Evolutionary conservation across 2,888 invertebrate genomes (phyloP).

Genomic region (Lordiphosa andalusiaca): DNA sequence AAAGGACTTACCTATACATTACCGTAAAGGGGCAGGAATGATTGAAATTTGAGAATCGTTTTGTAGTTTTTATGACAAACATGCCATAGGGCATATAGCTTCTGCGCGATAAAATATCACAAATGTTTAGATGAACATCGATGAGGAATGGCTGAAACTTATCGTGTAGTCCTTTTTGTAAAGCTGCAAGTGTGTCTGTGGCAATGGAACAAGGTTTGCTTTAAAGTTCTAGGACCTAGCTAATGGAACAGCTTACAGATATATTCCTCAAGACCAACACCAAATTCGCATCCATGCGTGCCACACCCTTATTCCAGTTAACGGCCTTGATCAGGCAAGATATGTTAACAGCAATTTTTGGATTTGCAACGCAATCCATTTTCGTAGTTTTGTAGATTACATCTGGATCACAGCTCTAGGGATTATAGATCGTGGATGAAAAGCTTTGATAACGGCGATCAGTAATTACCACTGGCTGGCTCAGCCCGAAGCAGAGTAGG

Average conservation of each 20-base stretch:
- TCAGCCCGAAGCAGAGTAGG: not conserved
- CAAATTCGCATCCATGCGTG: conserved; percentile 11
- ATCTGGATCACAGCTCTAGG: conserved; percentile 3
- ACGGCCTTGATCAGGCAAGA: conserved; percentile 15
- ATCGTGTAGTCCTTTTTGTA: not conserved
- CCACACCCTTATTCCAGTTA: conserved; percentile 14
- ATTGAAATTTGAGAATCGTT: conserved; percentile 12
- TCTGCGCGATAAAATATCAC: conserved; percentile 8
- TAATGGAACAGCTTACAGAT: conserved; percentile 3
- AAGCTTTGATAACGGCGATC: too few species aligned
- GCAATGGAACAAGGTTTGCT: not conserved
- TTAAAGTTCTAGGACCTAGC: not conserved
- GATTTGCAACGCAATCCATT: conserved; percentile 6
- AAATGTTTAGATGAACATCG: conserved; percentile 11
- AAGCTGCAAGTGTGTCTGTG: conserved; percentile 7
- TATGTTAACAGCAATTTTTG: conserved; percentile 1
- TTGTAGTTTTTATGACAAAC: not conserved
- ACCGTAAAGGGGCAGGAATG: conserved; percentile 20
- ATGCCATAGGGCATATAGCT: conserved; percentile 10
- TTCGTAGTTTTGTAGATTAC: conserved; percentile 16
- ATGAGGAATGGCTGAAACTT: not conserved
- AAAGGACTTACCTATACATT: not conserved
- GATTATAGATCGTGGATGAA: not conserved
- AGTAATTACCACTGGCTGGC: conserved; percentile 1
- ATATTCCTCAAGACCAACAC: not conserved